phyloP scores from a whole-genome alignment of 2,113 vertebrate species.

The Erinaceus europaeus region DNA sequence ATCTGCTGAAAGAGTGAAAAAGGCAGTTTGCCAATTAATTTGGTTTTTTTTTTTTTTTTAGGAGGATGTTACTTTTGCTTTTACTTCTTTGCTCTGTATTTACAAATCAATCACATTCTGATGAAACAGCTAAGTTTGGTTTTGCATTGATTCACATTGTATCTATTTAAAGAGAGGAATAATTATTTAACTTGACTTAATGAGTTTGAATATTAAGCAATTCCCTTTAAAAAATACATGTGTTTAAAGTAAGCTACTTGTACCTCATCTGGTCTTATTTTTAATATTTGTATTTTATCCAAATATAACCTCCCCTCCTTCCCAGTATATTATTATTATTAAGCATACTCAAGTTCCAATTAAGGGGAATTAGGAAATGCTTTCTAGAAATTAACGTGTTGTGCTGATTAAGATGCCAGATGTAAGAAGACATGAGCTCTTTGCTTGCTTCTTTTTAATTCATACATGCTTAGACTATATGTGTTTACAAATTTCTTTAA shows the following conservation, averaged over 20 bases:
- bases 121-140: conserved; percentile 42
- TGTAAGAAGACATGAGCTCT: not conserved
- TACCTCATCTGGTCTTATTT: conserved; percentile 62
- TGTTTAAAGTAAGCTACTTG: conserved; percentile 54
- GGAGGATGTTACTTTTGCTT: conserved; percentile 61
- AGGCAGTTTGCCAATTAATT: conserved; percentile 60
- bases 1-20: conserved; percentile 55
- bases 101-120: conserved; percentile 54
- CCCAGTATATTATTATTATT: conserved; percentile 28
- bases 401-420: conserved; percentile 35
- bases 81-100: conserved; percentile 52
- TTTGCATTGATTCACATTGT: conserved; percentile 35
- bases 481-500: not conserved
- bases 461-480: not conserved
- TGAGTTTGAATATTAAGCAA: conserved; percentile 78
- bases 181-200: conserved; percentile 72
- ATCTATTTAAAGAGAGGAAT: conserved; percentile 71
- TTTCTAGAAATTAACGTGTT: conserved; percentile 35
- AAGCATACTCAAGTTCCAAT: conserved; percentile 12
- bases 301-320: conserved; percentile 39
- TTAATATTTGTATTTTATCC: conserved; percentile 58
- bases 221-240: conserved; percentile 75
- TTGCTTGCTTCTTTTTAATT: not conserved
- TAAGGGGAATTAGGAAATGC: conserved; percentile 51
- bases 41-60: conserved; percentile 32